A percentile compares a stretch with the other conserved stretches of the same genome.
phyloP scores from a whole-genome alignment of 2,888 invertebrate genomes.

The Calameuta pallipes region DNA sequence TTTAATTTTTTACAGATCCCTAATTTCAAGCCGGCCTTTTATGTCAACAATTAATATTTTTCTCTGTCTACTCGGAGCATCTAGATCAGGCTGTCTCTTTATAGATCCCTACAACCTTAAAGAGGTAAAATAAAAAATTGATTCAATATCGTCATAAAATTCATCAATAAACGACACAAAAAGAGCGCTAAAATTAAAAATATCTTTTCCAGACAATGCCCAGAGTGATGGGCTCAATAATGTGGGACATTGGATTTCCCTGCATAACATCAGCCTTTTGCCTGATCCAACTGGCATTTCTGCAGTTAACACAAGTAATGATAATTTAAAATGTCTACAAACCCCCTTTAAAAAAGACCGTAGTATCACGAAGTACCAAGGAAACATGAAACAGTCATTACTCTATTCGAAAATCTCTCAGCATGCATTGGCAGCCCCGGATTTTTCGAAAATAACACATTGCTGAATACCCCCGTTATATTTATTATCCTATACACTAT shows the following conservation, averaged over 20 bases:
- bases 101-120: constrained; percentile 71
- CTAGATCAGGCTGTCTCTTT: constrained; percentile 68
- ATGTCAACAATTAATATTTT: constrained; percentile 71
- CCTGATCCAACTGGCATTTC: constrained; percentile 70
- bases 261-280: constrained; percentile 71
- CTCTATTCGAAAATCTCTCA: not conserved
- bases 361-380: not conserved
- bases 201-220: constrained; percentile 65
- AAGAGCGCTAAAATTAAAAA: not conserved
- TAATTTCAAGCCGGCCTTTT: constrained; percentile 69
- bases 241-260: constrained; percentile 71
- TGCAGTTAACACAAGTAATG: constrained; percentile 69
- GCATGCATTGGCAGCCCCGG: not conserved
- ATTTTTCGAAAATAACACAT: not conserved
- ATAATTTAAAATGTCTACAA: not conserved
- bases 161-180: not conserved
- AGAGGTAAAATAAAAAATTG: constrained; percentile 58
- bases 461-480: not conserved
- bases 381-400: not conserved
- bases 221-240: constrained; percentile 66
- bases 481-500: not conserved
- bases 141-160: constrained; percentile 5
- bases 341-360: not conserved
- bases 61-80: constrained; percentile 68
- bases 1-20: constrained; percentile 61